These are phyloP conservation scores for Lasiurus cinereus DNA, from an alignment of 2,113 vertebrate species.

Conservation along the genomic window DNA sequence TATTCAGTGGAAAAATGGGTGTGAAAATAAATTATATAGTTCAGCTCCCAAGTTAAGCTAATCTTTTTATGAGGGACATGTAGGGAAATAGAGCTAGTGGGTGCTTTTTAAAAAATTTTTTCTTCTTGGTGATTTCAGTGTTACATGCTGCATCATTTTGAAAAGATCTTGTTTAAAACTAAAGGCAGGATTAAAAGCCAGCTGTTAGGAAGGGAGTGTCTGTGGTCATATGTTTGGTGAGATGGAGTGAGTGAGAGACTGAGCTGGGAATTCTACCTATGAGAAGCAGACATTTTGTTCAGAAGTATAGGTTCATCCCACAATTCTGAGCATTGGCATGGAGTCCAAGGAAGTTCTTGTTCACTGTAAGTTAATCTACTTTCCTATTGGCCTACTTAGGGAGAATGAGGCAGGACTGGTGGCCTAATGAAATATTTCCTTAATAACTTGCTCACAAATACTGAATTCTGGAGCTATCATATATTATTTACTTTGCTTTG, in stretches of 20 bases:
- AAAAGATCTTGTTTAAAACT: slow-evolving; percentile 68
- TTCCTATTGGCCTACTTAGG: slow-evolving; percentile 77
- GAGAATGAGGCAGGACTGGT: slow-evolving; percentile 62
- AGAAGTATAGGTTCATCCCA: slow-evolving; percentile 83
- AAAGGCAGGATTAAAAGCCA: slow-evolving; percentile 89
- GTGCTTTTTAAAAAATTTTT: slow-evolving; percentile 29
- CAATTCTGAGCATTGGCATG: slow-evolving; percentile 88
- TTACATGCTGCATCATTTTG: slow-evolving; percentile 53
- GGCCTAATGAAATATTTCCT: slow-evolving; percentile 71
- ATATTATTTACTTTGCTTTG: slow-evolving; percentile 68
- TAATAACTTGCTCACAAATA: slow-evolving; percentile 70
- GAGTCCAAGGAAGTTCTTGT: slow-evolving; percentile 92
- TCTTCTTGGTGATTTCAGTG: slow-evolving; percentile 40
- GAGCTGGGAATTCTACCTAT: slow-evolving; percentile 85
- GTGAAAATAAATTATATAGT: slow-evolving; percentile 50
- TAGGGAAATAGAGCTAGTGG: slow-evolving; percentile 32
- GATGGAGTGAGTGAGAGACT: slow-evolving; percentile 84
- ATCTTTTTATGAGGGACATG: not conserved
- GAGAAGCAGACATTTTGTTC: slow-evolving; percentile 84
- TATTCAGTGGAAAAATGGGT: slow-evolving; percentile 19
- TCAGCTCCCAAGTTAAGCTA: slow-evolving; percentile 39
- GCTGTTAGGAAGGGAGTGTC: slow-evolving; percentile 86
- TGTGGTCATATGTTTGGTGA: slow-evolving; percentile 82
- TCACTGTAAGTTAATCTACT: slow-evolving; percentile 92
- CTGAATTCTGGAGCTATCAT: slow-evolving; percentile 52